A percentile compares a stretch with the other conserved stretches of the same genome.
phyloP scores from a whole-genome alignment of 2,113 vertebrate genomes.

The Heterochromis multidens region DNA sequence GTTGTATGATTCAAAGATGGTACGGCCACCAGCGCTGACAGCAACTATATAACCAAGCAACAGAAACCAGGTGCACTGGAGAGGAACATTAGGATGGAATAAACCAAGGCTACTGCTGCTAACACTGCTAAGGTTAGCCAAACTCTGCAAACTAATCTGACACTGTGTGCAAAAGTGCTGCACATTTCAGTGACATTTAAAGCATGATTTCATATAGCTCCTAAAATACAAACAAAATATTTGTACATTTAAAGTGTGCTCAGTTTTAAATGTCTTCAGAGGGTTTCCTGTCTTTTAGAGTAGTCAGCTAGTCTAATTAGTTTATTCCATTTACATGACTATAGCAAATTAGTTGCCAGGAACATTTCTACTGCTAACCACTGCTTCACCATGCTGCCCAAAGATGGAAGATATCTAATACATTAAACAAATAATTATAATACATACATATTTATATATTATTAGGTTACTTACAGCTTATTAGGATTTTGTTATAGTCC shows the following conservation, averaged over 20 bases:
- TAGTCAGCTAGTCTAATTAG: too few relatives aligned
- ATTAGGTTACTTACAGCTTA: not conserved
- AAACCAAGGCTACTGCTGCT: not conserved
- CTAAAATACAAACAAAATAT: not conserved
- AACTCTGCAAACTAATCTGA: not conserved
- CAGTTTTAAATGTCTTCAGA: too few relatives aligned
- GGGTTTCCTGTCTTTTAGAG: not conserved
- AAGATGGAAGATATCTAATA: not conserved
- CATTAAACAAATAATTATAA: not conserved
- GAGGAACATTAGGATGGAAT: not conserved
- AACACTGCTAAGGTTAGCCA: not conserved
- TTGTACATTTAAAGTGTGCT: not conserved
- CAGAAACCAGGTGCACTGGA: not conserved
- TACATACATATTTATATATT: not conserved
- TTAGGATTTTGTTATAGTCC: too few relatives aligned
- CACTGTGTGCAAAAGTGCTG: not conserved
- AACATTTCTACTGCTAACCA: not conserved
- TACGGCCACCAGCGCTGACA: not conserved
- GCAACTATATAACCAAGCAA: not conserved
- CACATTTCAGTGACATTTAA: not conserved
- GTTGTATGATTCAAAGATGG: not conserved
- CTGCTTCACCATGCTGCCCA: not conserved
- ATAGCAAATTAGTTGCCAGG: not conserved
- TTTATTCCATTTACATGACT: not conserved
- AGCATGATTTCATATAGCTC: not conserved